Conservation (phyloP, 2,797 vertebrate genomes). For the Momotus momota region DNA sequence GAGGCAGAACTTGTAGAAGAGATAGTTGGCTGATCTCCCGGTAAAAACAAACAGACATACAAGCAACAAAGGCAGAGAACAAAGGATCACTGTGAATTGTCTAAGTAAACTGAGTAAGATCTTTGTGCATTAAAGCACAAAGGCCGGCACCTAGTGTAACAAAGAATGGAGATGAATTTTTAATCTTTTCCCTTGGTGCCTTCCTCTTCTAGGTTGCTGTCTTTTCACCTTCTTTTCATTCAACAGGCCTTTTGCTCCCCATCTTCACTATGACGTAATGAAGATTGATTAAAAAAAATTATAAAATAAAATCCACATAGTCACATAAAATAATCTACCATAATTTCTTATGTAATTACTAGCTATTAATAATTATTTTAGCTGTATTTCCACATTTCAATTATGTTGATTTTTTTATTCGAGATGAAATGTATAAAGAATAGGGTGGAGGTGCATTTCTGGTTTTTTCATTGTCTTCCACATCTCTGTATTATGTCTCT, state of each 20-base stretch:
- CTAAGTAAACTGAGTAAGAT: neutral
- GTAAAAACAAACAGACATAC: neutral
- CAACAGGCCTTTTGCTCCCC: neutral
- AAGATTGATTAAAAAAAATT: neutral
- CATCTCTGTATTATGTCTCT: neutral
- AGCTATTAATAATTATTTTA: neutral
- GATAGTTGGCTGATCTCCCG: neutral
- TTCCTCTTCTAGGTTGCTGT: neutral
- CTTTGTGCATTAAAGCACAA: slow-evolving; percentile 6
- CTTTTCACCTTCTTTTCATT: slow-evolving; percentile 10
- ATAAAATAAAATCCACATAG: neutral
- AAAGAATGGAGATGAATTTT: slow-evolving; percentile 12
- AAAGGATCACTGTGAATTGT: neutral
- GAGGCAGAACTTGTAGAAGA: neutral
- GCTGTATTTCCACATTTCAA: neutral
- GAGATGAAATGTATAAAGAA: neutral
- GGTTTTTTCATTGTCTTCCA: neutral
- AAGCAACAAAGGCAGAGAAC: neutral
- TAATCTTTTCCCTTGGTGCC: neutral
- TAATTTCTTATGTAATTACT: neutral
- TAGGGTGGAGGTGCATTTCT: neutral
- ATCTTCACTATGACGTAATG: neutral
- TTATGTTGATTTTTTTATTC: neutral
- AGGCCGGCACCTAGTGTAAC: neutral
- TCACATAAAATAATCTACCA: neutral